Conservation (phyloP, 1,140 invertebrate genomes). For the Aphelenchoides fujianensis region DNA sequence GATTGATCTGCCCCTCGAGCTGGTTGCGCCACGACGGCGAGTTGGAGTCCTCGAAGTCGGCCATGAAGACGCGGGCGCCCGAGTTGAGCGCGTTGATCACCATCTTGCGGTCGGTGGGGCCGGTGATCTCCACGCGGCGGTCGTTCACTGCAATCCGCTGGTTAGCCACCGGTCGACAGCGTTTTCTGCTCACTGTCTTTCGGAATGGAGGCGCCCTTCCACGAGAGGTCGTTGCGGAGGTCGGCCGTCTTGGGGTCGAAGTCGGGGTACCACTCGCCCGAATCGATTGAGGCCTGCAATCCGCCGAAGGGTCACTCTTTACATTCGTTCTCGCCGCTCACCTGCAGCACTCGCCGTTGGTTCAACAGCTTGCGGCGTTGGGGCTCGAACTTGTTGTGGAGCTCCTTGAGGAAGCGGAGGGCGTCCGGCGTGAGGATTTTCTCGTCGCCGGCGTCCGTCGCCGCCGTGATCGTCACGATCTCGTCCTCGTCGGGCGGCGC, state of each 20-base stretch:
- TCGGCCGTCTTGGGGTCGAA: constrained; percentile 54
- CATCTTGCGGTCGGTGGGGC: constrained; percentile 64
- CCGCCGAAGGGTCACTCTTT: neutral
- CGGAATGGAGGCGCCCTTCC: constrained; percentile 55
- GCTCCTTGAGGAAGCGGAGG: constrained; percentile 55
- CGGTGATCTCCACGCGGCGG: constrained; percentile 63
- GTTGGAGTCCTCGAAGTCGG: constrained; percentile 69
- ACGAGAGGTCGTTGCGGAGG: constrained; percentile 47
- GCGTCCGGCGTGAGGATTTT: constrained; percentile 61
- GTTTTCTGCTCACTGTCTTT: no score
- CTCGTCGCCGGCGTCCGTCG: constrained; percentile 50
- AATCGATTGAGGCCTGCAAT: constrained; percentile 46
- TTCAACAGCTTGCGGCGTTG: constrained; percentile 46
- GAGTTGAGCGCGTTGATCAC: constrained; percentile 63
- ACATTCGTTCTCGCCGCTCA: constrained; percentile 11
- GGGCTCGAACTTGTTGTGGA: constrained; percentile 55
- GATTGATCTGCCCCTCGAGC: constrained; percentile 70
- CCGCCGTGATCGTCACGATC: constrained; percentile 56
- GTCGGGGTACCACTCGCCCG: constrained; percentile 56
- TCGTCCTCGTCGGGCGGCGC: constrained; percentile 59
- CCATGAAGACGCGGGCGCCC: constrained; percentile 64
- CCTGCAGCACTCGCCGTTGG: constrained; percentile 50
- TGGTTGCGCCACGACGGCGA: constrained; percentile 74
- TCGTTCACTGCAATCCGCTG: no score
- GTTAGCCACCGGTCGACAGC: no score